phyloP scores from a whole-genome alignment of 2,888 invertebrate species.

The Ormyrus pomaceus region DNA sequence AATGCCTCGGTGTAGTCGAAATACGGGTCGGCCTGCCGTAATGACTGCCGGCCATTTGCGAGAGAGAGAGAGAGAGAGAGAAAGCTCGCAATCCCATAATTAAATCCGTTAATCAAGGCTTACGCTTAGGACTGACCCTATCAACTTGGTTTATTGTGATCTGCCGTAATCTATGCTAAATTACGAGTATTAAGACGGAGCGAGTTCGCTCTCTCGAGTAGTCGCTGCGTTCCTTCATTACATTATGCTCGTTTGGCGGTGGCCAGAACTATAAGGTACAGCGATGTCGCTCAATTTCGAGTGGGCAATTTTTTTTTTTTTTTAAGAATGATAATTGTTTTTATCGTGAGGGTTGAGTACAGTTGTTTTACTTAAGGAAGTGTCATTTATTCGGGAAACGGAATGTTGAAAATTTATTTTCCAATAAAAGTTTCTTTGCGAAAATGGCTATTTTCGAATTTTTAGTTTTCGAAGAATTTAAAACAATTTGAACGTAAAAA shows the following conservation, averaged over 20 bases:
- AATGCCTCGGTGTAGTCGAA: background rate
- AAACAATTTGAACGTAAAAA: too few species aligned
- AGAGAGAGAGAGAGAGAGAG: too few species aligned
- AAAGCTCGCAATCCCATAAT: conserved; percentile 68
- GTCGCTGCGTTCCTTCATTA: conserved; percentile 26
- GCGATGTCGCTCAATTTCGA: too few species aligned
- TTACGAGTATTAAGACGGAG: conserved; percentile 57
- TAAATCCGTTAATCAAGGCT: conserved; percentile 76
- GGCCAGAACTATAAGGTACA: background rate
- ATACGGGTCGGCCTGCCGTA: conserved; percentile 6
- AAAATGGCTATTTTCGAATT: too few species aligned
- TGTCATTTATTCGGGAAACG: too few species aligned
- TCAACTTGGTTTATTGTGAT: conserved; percentile 75
- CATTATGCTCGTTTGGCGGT: conserved; percentile 24
- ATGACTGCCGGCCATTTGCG: conserved; percentile 26
- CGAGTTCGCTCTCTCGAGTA: background rate
- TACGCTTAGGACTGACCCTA: conserved; percentile 74
- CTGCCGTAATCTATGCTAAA: conserved; percentile 62
- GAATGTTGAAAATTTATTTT: too few species aligned
- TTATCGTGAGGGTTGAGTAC: too few species aligned
- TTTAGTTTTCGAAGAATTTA: too few species aligned
- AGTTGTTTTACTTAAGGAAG: too few species aligned
- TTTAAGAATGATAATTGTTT: too few species aligned
- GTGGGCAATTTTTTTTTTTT: too few species aligned
- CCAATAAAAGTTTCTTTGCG: too few species aligned